Conservation (phyloP, 1,140 invertebrate genomes). For the Saxidomus purpurata region DNA sequence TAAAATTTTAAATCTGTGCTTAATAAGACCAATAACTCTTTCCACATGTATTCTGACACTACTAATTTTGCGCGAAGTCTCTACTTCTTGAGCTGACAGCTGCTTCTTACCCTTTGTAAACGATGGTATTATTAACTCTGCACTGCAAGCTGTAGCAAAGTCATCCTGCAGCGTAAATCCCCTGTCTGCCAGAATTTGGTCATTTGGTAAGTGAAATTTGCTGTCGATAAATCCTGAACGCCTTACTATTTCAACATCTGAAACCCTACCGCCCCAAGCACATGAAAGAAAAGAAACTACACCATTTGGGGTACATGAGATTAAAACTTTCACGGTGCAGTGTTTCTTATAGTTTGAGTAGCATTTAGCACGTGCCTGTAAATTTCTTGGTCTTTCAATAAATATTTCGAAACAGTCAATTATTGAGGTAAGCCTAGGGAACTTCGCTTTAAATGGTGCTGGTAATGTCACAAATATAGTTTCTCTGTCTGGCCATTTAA, state of each 20-base stretch:
- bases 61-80: background rate
- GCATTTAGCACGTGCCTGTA: too few relatives aligned
- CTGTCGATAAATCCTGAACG: conserved; percentile 54
- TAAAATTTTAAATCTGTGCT: background rate
- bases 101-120: conserved; percentile 37
- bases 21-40: background rate
- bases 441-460: conserved; percentile 41
- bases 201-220: conserved; percentile 20
- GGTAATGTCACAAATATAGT: too few relatives aligned
- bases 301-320: conserved; percentile 67
- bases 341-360: conserved; percentile 71
- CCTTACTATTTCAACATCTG: conserved; percentile 68
- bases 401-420: too few relatives aligned
- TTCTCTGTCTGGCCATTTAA: background rate
- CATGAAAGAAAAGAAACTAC: conserved; percentile 66
- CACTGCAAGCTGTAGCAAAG: background rate
- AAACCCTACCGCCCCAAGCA: conserved; percentile 70
- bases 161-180: conserved; percentile 11
- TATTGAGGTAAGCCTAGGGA: conserved; percentile 64
- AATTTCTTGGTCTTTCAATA: too few relatives aligned
- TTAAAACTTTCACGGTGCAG: conserved; percentile 68
- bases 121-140: background rate
- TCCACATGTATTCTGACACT: conserved; percentile 4
- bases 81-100: conserved; percentile 18
- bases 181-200: conserved; percentile 25